Base-by-base conservation (phyloP, 2,888 invertebrate species). In the Coleophora deauratella region DNA sequence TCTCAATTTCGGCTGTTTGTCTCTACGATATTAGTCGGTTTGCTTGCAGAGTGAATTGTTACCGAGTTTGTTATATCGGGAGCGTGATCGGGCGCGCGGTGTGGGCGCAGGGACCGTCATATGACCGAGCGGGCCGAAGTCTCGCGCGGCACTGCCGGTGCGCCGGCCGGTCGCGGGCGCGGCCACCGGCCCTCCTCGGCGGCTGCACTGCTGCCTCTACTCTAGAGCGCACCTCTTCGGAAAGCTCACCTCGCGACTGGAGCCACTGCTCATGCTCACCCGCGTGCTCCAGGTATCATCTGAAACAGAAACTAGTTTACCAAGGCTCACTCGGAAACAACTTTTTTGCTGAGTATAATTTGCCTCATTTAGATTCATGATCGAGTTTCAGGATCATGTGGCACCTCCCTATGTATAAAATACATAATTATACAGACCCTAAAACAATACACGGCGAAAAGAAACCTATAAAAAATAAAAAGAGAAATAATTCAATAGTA, bases 131-230 rank as follows among this genome's bases (percentile, higher is more conserved):
- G 64, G 65, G 53, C 41, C 65, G 69, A 64, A 48, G 52, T 63
- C 72, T 72, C 66, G 72, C 80, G 76, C 81, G 74, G 62, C 71
- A 84, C 82, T 84, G 76, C 65, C 51, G 49, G 34, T 39, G 48
- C 39, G 31, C 10, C 31, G 31, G 7, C n/a, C 11, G n/a, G 21
- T 21, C 21, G 21, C n/a, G n/a, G 33, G 37, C 43, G 42, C 14
- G 35, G 40, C 35, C 40, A 40, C 38, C 47, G 39, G 51, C 50
- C 48, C 51, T 6, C 28, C 47, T 42, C 38, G 15, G 35, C 33
- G 43, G 44, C 37, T 44, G 27, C 45, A 51, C 53, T 51, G 59
- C 64, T 70, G 69, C 72, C 71, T 69, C 54, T 57, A 68, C 57
- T 61, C 64, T 49, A 54, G 54, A 54, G 41, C 38, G 58, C 45